phyloP scores from a whole-genome alignment of 1,140 invertebrate species.

The Bombyx mori region DNA sequence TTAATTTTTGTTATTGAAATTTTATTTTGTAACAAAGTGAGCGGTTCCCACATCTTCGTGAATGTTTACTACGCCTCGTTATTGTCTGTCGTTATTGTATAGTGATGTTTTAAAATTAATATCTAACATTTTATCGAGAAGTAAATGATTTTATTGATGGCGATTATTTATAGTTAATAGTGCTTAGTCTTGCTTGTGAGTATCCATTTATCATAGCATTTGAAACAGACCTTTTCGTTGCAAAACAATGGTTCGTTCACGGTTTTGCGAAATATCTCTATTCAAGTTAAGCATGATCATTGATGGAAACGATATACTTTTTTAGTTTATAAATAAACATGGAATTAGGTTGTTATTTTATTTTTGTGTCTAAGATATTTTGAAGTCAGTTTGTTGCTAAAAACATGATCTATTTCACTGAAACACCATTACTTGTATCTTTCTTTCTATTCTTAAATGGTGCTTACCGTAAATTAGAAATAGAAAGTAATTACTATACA shows the following conservation, averaged over 20 bases:
- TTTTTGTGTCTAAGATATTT: too few species aligned
- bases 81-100: not conserved
- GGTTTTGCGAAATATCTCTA: slow-evolving; percentile 43
- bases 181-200: slow-evolving; percentile 31
- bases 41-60: slow-evolving; percentile 29
- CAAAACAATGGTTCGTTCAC: slow-evolving; percentile 51
- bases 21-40: slow-evolving; percentile 45
- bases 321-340: not conserved
- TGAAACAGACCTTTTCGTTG: slow-evolving; percentile 34
- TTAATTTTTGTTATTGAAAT: slow-evolving; percentile 52
- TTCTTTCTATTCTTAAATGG: too few species aligned
- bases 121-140: slow-evolving; percentile 19
- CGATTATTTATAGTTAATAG: slow-evolving; percentile 31
- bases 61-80: too few species aligned
- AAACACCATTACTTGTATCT: too few species aligned
- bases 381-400: too few species aligned
- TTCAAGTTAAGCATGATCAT: slow-evolving; percentile 25
- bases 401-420: too few species aligned
- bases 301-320: slow-evolving; percentile 20
- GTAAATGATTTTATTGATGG: slow-evolving; percentile 27
- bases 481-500: too few species aligned
- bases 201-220: slow-evolving; percentile 46
- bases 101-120: slow-evolving; percentile 10
- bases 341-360: too few species aligned
- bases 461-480: too few species aligned